These are phyloP conservation scores for Tokudaia tokunoshimensis DNA, from an alignment of 2,797 vertebrate genomes.

Conservation along the genomic window DNA sequence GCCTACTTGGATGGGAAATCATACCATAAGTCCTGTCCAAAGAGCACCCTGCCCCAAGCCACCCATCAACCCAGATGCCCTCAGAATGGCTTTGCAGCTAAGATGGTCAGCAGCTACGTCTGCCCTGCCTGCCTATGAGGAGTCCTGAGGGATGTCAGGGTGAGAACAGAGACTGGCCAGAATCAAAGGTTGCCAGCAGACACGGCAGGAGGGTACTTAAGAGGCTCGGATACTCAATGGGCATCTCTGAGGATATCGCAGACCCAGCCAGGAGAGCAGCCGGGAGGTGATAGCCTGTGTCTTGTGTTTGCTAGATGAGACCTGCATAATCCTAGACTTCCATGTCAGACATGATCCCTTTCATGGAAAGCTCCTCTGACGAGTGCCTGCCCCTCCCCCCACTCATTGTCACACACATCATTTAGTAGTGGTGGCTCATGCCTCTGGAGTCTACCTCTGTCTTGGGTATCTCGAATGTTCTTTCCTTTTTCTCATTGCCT, in stretches of 20 bases:
- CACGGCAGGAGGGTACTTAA: background rate
- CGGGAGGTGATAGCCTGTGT: background rate
- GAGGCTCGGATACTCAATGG: background rate
- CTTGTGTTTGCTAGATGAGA: background rate
- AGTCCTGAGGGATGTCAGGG: background rate
- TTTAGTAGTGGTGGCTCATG: background rate
- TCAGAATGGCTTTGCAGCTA: background rate
- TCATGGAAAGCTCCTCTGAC: background rate
- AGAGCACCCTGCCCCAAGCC: background rate
- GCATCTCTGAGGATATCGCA: background rate
- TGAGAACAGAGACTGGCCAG: background rate
- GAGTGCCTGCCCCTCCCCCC: background rate
- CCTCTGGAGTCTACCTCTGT: background rate
- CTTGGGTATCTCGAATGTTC: background rate
- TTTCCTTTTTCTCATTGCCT: background rate
- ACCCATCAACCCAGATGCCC: background rate
- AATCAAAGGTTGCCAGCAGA: conserved; percentile 21
- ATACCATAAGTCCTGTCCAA: background rate
- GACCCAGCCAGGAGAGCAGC: background rate
- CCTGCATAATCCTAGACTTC: background rate
- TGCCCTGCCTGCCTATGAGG: background rate
- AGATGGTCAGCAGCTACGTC: background rate
- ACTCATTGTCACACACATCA: background rate
- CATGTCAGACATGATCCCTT: background rate
- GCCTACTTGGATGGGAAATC: background rate